These are phyloP conservation scores for Pachymerium ferrugineum DNA, from an alignment of 2,888 invertebrate genomes.

Conservation along the genomic window DNA sequence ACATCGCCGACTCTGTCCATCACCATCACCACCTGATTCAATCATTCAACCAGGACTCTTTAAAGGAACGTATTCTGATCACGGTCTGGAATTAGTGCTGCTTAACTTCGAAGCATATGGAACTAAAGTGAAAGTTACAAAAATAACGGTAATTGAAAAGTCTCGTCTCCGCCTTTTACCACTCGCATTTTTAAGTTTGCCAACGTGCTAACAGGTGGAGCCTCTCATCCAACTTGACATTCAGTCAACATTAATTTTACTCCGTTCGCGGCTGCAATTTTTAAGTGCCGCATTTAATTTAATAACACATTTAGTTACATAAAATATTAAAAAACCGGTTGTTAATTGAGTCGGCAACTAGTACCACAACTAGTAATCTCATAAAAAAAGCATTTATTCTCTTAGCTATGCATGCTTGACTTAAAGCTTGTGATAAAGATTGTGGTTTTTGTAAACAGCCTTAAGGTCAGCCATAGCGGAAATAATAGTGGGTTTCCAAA, in stretches of 20 bases:
- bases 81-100: constrained; percentile 44
- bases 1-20: constrained; percentile 32
- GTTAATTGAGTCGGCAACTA: not conserved
- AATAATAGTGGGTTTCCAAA: not conserved
- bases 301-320: not conserved
- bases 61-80: constrained; percentile 44
- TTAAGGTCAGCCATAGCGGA: not conserved
- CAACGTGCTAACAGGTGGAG: not conserved
- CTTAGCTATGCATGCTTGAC: not conserved
- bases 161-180: too few relatives aligned
- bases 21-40: constrained; percentile 29
- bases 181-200: not conserved
- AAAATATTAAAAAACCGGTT: not conserved
- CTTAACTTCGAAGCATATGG: constrained; percentile 40
- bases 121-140: constrained; percentile 39
- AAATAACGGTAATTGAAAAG: constrained; percentile 44
- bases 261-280: too few relatives aligned
- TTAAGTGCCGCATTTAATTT: not conserved
- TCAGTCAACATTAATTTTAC: too few relatives aligned
- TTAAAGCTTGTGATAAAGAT: not conserved
- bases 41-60: constrained; percentile 42
- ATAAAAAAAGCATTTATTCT: not conserved
- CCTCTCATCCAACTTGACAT: not conserved
- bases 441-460: not conserved
- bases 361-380: too few relatives aligned